Conservation (phyloP, 2,113 vertebrate genomes). For the Catagonus wagneri region DNA sequence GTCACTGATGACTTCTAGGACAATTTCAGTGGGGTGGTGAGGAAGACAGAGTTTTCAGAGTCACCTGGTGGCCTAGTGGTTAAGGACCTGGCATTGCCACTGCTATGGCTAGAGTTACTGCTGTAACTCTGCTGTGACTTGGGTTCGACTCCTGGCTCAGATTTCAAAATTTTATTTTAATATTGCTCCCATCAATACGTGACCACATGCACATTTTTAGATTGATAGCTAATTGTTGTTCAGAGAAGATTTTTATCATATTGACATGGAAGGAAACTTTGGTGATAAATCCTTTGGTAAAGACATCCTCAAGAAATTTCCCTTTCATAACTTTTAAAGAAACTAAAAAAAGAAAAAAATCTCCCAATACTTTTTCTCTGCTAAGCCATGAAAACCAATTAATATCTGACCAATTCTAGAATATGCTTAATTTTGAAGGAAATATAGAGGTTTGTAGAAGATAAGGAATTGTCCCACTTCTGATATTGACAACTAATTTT, state of each 20-base stretch:
- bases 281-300: slow-evolving; percentile 18
- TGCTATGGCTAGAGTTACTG: too few relatives aligned
- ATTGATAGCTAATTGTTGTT: neutral
- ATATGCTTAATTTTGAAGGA: neutral
- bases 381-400: neutral
- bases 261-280: neutral
- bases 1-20: neutral
- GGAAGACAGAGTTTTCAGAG: neutral
- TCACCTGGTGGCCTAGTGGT: too few relatives aligned
- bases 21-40: neutral
- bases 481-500: neutral
- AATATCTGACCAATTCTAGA: neutral
- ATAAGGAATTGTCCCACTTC: neutral
- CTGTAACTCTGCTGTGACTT: too few relatives aligned
- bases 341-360: neutral
- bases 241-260: neutral
- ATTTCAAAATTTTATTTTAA: slow-evolving; percentile 33
- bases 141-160: too few relatives aligned
- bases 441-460: neutral
- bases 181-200: neutral
- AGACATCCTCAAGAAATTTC: neutral
- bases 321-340: slow-evolving; percentile 22
- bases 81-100: too few relatives aligned
- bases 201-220: neutral
- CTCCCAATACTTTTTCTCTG: neutral